Evolutionary conservation across 2,797 vertebrate species (phyloP).

Genomic region (Sebastes steindachneri): DNA sequence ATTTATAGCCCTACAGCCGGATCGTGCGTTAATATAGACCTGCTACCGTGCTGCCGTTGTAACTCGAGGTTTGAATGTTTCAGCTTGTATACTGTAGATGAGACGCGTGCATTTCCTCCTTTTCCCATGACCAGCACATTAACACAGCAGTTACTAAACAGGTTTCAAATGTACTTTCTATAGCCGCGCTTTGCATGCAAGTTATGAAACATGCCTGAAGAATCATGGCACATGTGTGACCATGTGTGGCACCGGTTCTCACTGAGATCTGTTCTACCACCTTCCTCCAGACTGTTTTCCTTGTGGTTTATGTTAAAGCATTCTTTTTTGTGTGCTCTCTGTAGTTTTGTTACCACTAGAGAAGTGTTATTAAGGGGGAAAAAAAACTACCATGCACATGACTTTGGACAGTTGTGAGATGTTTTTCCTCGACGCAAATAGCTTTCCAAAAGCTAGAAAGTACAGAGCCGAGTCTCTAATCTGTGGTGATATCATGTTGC

Average conservation of each 20-base stretch:
- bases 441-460: neutral
- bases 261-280: constrained; percentile 4
- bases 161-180: neutral
- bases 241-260: neutral
- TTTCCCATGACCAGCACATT: constrained; percentile 10
- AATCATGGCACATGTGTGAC: constrained; percentile 8
- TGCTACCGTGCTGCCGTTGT: neutral
- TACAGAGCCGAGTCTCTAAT: constrained; percentile 10
- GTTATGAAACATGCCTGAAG: neutral
- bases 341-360: constrained; percentile 6
- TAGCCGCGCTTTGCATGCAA: neutral
- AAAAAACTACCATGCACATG: neutral
- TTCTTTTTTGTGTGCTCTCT: constrained; percentile 5
- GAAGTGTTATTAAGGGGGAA: neutral
- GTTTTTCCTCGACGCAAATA: neutral
- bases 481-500: constrained; percentile 28
- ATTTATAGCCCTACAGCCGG: constrained; percentile 44
- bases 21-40: constrained; percentile 22
- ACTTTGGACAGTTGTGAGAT: neutral
- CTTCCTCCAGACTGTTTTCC: constrained; percentile 23
- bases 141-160: neutral
- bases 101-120: neutral
- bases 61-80: constrained; percentile 3
- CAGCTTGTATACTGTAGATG: neutral
- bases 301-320: constrained; percentile 18